These are phyloP conservation scores for Strongylocentrotus purpuratus DNA, from an alignment of 35 echinoderm and acorn worm genomes.

Conservation along the genomic window DNA sequence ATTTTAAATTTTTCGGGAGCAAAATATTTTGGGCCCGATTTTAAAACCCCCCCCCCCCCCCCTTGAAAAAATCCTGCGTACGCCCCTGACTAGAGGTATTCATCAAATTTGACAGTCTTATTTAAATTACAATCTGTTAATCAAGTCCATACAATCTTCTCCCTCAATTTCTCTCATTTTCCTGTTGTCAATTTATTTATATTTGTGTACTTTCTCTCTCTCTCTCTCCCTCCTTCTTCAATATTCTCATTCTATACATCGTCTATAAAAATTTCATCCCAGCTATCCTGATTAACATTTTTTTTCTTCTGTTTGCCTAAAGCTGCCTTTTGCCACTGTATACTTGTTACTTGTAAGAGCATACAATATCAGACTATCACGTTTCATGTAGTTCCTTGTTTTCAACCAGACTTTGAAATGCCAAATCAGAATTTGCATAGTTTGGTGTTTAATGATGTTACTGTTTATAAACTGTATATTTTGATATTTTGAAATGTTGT, in stretches of 20 bases:
- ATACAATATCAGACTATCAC: background rate
- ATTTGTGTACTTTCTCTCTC: background rate
- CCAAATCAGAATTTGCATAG: background rate
- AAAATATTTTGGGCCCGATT: no score
- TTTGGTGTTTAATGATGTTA: background rate
- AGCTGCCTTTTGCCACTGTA: background rate
- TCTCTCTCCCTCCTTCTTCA: background rate
- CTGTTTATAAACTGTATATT: background rate
- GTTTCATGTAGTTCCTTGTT: background rate
- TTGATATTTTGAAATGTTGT: background rate
- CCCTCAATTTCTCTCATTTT: background rate
- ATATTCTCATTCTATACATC: background rate
- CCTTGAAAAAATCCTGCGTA: no score
- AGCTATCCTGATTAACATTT: background rate
- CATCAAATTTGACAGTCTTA: no score
- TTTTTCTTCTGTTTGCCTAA: background rate
- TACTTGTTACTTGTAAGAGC: background rate
- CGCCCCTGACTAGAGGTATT: no score
- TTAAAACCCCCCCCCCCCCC: no score
- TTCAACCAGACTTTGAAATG: background rate
- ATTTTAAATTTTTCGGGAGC: no score
- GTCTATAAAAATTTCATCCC: background rate
- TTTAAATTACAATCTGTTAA: background rate
- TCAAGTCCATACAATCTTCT: background rate
- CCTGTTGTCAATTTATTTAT: no score